Evolutionary conservation across 2,113 vertebrate species (phyloP).

Genomic region (Amphiprion ocellaris): DNA sequence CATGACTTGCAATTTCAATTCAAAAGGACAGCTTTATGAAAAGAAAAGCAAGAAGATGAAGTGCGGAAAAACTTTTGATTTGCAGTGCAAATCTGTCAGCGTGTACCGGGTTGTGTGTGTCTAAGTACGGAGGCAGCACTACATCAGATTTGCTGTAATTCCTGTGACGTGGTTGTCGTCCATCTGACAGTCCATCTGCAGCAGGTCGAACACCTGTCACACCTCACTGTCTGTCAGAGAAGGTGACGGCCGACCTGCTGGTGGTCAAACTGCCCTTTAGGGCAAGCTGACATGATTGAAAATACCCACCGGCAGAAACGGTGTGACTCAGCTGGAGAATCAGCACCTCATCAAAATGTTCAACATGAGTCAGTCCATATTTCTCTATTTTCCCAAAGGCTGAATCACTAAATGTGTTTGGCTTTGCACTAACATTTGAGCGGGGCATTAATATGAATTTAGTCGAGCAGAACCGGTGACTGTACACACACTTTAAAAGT

Average conservation of each 20-base stretch:
- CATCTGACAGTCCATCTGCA: slow-evolving; percentile 58
- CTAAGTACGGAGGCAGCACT: slow-evolving; percentile 14
- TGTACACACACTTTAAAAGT: background rate
- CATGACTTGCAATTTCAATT: background rate
- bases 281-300: slow-evolving; percentile 2
- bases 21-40: background rate
- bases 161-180: slow-evolving; percentile 36
- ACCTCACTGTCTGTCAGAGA: slow-evolving; percentile 35
- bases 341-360: background rate
- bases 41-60: too few relatives aligned
- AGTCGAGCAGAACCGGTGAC: slow-evolving; percentile 10
- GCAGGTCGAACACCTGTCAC: slow-evolving; percentile 63
- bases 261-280: slow-evolving; percentile 17
- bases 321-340: slow-evolving; percentile 31
- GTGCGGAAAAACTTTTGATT: slow-evolving; percentile 24
- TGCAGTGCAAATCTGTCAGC: background rate
- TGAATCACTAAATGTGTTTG: slow-evolving; percentile 35
- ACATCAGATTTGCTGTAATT: slow-evolving; percentile 43
- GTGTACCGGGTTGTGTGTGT: slow-evolving; percentile 6
- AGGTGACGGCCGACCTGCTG: slow-evolving; percentile 31
- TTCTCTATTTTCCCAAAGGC: background rate
- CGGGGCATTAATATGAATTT: slow-evolving; percentile 11
- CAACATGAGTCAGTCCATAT: background rate
- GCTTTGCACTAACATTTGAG: background rate
- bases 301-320: background rate